Evolutionary conservation across 2,888 invertebrate species (phyloP), one percentile per base, ranked within the genome.

Genomic region (Agrenia bidenticulata): DNA sequence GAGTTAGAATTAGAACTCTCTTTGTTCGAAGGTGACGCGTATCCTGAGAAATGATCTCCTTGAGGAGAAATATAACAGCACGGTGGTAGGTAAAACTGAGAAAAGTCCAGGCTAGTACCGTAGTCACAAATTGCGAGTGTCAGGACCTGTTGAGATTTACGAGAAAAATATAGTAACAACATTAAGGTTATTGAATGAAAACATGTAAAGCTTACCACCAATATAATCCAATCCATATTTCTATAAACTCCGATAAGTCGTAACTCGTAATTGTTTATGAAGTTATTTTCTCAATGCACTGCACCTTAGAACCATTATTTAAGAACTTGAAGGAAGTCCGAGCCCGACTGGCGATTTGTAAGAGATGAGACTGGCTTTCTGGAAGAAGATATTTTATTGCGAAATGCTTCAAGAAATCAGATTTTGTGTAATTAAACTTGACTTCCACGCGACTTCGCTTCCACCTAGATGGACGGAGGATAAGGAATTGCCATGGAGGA

Each of bases 11-110:
- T 32, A 9, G 17, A n/a, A 5, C 26, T n/a, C n/a, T n/a, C 5
- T 32, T 32, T 11, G n/a, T 39, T 41, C 2, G 45, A 41, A 13
- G 21, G 11, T 2, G 58, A 42, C 2, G 45, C 49, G 45, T 42
- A 58, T 23, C 24, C 50, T 2, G 41, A 9, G 39, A 41, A 59
- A 13, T 45, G 51, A 13, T 51, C 61, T 23, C 45, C 49, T 41
- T 56, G 55, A 49, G 62, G 58, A 11, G 61, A 60, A 23, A 65
- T 64, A 60, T 69, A 67, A 53, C 73, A 74, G 50, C 73, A 74
- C 37, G 70, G 72, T 37, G 73, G 73, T 9, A 74, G 58, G 58
- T 74, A 63, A 65, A 74, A 72, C 54, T 72, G 70, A 2, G 70
- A 67, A 59, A 72, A 74, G 37, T 72, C 69, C 27, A 72, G 54